A percentile compares a stretch with the other conserved stretches of the same genome.
These are phyloP conservation scores for Drosophila tristis DNA, from an alignment of 1,140 invertebrate species.

Conservation along the genomic window DNA sequence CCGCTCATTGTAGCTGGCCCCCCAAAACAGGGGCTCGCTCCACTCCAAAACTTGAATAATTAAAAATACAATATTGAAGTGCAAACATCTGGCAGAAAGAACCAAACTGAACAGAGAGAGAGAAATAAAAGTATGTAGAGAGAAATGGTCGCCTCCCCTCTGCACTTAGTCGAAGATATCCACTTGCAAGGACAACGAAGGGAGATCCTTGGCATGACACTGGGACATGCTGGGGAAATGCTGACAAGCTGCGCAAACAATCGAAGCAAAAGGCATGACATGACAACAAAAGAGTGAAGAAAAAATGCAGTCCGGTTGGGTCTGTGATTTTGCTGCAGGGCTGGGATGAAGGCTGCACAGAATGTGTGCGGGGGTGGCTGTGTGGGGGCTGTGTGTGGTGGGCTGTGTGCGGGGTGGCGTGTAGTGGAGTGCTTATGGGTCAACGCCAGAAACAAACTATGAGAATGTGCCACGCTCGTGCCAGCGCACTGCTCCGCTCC, in stretches of 20 bases:
- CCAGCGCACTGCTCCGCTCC: not conserved
- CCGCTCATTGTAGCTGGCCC: constrained; percentile 1
- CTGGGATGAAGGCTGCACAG: constrained; percentile 22
- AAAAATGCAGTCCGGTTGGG: constrained; percentile 48
- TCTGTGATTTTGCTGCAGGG: constrained; percentile 41
- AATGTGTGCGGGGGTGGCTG: too few relatives aligned
- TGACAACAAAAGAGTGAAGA: constrained; percentile 11
- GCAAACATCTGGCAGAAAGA: constrained; percentile 57
- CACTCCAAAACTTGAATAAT: constrained; percentile 68
- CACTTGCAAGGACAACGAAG: constrained; percentile 39
- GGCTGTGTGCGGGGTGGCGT: not conserved
- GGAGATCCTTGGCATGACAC: constrained; percentile 17
- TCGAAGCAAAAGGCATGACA: constrained; percentile 43
- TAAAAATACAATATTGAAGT: constrained; percentile 72
- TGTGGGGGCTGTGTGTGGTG: too few relatives aligned
- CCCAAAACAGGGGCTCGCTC: constrained; percentile 25
- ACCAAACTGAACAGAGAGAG: too few relatives aligned
- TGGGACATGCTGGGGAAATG: constrained; percentile 40
- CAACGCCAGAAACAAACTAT: constrained; percentile 27
- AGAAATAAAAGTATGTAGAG: too few relatives aligned
- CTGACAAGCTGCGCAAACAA: constrained; percentile 67
- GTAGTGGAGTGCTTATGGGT: constrained; percentile 33
- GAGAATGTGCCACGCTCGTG: not conserved
- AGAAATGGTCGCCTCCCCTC: not conserved
- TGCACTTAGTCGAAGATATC: constrained; percentile 65